Conservation (phyloP, 2,888 invertebrate species). For the Agriopis marginaria region DNA sequence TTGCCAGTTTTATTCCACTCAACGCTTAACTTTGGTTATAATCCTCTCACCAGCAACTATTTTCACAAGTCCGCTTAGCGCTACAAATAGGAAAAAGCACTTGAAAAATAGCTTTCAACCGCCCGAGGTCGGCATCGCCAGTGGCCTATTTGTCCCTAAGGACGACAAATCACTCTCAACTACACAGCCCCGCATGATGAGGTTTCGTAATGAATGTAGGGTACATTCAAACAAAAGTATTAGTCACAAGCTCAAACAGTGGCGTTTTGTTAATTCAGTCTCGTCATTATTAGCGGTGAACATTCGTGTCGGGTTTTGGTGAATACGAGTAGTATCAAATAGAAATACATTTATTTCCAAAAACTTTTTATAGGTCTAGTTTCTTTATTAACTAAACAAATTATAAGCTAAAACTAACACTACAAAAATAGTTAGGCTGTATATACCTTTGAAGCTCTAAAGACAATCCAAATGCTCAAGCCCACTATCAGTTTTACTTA, state of each 20-base stretch:
- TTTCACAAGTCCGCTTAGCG: constrained; percentile 19
- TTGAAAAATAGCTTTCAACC: constrained; percentile 41
- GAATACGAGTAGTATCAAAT: too few species aligned
- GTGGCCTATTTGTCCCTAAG: constrained; percentile 53
- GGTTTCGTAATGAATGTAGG: constrained; percentile 57
- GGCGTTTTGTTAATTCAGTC: constrained; percentile 13
- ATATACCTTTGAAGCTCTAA: too few species aligned
- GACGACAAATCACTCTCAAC: constrained; percentile 59
- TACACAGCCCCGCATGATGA: constrained; percentile 56
- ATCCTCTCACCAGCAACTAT: constrained; percentile 18
- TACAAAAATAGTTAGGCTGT: too few species aligned
- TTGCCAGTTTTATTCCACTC: not conserved
- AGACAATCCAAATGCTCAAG: too few species aligned
- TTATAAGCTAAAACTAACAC: too few species aligned
- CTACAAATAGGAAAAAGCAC: constrained; percentile 43
- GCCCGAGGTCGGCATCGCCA: constrained; percentile 44
- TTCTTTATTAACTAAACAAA: too few species aligned
- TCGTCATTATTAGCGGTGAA: not conserved
- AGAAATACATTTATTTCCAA: too few species aligned
- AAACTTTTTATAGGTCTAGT: too few species aligned
- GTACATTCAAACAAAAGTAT: constrained; percentile 23
- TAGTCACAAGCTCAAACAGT: constrained; percentile 37
- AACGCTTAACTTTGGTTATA: constrained; percentile 7
- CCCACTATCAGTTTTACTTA: too few species aligned
- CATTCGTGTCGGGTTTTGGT: not conserved